Conservation (phyloP, 1,140 invertebrate genomes). For the Cheumatopsyche charites region DNA sequence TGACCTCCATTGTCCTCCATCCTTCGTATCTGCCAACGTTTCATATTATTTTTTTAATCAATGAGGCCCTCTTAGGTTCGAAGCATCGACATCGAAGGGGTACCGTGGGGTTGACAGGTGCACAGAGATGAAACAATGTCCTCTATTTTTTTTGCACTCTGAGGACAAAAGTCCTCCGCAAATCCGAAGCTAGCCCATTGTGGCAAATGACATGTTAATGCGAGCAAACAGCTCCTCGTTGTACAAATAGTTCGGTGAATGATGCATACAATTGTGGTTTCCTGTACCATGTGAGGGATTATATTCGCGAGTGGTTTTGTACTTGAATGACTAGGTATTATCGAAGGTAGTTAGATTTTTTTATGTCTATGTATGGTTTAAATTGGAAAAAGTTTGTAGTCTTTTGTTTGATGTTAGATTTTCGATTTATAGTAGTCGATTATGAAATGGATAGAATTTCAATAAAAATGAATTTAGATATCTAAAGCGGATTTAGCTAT, state of each 20-base stretch:
- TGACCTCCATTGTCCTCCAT: not conserved
- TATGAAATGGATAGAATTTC: too few relatives aligned
- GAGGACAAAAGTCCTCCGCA: not conserved
- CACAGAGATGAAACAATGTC: too few relatives aligned
- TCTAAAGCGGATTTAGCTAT: too few relatives aligned
- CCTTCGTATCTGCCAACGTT: too few relatives aligned
- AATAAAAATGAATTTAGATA: too few relatives aligned
- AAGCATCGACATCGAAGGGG: conserved; percentile 19
- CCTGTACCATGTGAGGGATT: conserved; percentile 17
- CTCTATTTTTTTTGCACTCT: too few relatives aligned
- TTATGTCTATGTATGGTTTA: too few relatives aligned
- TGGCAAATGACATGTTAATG: conserved; percentile 37
- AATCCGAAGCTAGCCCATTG: conserved; percentile 8
- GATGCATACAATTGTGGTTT: too few relatives aligned
- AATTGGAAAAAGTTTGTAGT: too few relatives aligned
- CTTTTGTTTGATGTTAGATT: too few relatives aligned
- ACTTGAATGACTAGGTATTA: not conserved
- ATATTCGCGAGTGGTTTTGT: not conserved
- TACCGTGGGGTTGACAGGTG: conserved; percentile 26
- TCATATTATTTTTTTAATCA: conserved; percentile 2
- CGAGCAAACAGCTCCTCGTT: conserved; percentile 18
- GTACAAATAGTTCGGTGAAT: not conserved
- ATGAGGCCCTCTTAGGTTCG: conserved; percentile 13
- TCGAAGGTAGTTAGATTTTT: too few relatives aligned
- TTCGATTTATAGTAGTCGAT: too few relatives aligned